Evolutionary conservation across 2,113 vertebrate species (phyloP), one percentile per base, ranked within the genome.

Genomic region (Phyllopteryx taeniolatus): DNA sequence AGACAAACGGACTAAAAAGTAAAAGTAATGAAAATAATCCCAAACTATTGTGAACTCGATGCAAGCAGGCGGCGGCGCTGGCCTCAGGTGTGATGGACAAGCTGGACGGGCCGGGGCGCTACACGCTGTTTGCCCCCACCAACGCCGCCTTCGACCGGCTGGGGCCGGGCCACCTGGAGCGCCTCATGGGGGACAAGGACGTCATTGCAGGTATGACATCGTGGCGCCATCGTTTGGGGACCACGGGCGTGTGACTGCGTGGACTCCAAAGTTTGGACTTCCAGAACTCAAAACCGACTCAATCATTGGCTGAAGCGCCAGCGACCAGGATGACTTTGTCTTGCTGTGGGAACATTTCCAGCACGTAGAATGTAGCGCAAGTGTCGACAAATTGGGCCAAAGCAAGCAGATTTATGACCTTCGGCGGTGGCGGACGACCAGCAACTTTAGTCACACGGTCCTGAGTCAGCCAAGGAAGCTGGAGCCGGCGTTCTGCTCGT

Each of bases 101-200:
- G 22, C 93, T 99, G 70, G 91, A 91, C 39, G 80, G 91, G 82
- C 92, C 95, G 1, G 97, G 96, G 14, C 95, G 96, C 68, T 98
- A 93, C 49, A 99, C 98, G 2, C 82, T 99, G 68, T 98, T 99
- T 85, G 96, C 95, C 77, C 98, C 98, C 39, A 99, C 95, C 47
- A 94, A 99, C 71, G 85, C 92, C 0, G 98, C 97, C 70, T 98
- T 99, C 78, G 85, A 93, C 12, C 94, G 90, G 67, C 81, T 98
- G 79, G 91, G 88, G 60, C 84, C 88, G 8, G 91, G 84, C 1
- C 76, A 94, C 64, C 79, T 97, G 64, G 88, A 96, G 82, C 91
- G 95, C 49, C 92, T 99, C 79, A 91, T 95, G 93, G 82, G 72
- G 10, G 93, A 98, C 82, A 94, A 94, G n/a, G 89, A 86, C 60